Base-by-base conservation (phyloP, 2,113 vertebrate genomes). In the Epinephelus fuscoguttatus region DNA sequence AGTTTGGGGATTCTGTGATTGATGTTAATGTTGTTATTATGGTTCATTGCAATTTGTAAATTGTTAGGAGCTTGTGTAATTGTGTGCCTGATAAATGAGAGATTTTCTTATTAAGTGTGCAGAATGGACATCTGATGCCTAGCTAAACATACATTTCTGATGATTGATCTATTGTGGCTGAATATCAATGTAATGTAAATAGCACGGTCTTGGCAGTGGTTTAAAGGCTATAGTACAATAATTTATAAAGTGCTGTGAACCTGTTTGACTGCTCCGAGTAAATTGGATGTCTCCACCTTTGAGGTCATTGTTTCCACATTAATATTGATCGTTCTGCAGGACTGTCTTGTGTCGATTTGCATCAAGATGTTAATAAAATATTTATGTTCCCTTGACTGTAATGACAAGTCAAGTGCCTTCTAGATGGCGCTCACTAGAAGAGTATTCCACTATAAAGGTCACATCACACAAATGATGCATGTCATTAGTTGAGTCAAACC, bases 1-100 rank as follows among this genome's bases (percentile, higher is more conserved):
- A 82, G 50, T 53, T 52, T 47, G 52, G 23, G 9, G 18, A 40
- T 55, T 50, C 40, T 53, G 13, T 70, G 80, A 79, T 50, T 50
- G 33, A 86, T 81, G 83, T 47, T 47, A 21, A 79, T 75, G 14
- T 50, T 12, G 15, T 75, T 59, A 11, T 71, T 76, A 21, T 77
- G 49, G 5, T 70, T 63, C 4, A 14, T 0, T 74, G 61, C 67
- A 59, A 50, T 78, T 78, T 69, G 70, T 85, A 75, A 55, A 78
- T 37, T 33, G 68, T 78, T 67, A 4, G 1, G 66, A 74, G 19
- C 49, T 60, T 50, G n/a, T 50, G 30, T 64, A 19, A 70, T 27
- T 68, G 27, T 49, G 18, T 4, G 49, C 67, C 50, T 47, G 53
- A 52, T 49, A 23, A 80, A 68, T 61, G 9, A 21, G 23, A 30